Percentiles rank a stretch among this genome's conserved stretches.
Conservation (phyloP, 2,113 vertebrate species). For the Dicerorhinus sumatrensis region DNA sequence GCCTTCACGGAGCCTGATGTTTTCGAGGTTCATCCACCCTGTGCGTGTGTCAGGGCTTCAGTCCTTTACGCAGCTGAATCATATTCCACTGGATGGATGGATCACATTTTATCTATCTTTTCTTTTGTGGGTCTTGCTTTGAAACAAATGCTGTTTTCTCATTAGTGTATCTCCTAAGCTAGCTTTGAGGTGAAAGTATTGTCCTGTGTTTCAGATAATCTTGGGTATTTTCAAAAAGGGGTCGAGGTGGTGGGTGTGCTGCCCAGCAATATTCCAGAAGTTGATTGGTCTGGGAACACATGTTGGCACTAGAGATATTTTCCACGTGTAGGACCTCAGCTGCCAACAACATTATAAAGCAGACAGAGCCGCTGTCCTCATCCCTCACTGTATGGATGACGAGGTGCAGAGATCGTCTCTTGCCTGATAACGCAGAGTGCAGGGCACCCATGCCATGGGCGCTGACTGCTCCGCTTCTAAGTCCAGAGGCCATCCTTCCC, state of each 20-base stretch:
- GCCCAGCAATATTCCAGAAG: background rate
- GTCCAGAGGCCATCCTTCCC: background rate
- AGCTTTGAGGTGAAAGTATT: background rate
- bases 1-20: fast-evolving
- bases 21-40: fast-evolving
- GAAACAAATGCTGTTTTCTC: background rate
- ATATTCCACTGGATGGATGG: fast-evolving
- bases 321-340: background rate
- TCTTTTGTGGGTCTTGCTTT: background rate
- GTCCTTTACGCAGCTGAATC: background rate
- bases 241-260: background rate
- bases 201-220: background rate
- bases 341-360: fast-evolving
- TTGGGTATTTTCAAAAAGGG: background rate
- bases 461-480: background rate
- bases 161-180: fast-evolving
- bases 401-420: background rate
- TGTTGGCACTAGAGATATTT: background rate
- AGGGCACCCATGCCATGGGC: fast-evolving
- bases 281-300: background rate
- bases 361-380: background rate
- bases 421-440: fast-evolving
- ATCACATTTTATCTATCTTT: too few species aligned
- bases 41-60: fast-evolving
- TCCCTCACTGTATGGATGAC: fast-evolving